These are phyloP conservation scores for Oostethus manadensis DNA, from an alignment of 2,113 vertebrate species.

Conservation along the genomic window DNA sequence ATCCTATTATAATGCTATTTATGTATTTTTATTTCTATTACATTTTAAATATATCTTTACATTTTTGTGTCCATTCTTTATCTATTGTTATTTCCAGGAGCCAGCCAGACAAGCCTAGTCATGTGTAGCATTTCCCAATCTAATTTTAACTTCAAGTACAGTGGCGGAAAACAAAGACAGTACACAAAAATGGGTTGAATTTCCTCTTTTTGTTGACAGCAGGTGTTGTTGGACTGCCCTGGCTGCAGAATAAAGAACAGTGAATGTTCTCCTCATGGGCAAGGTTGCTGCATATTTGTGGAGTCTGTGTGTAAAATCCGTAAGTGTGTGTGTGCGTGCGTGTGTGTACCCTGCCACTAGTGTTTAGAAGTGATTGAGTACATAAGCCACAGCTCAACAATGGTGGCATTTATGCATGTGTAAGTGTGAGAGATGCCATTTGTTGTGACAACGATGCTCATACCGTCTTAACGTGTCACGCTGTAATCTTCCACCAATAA, in stretches of 20 bases:
- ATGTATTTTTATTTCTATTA: too few species aligned
- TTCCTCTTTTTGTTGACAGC: slow-evolving; percentile 45
- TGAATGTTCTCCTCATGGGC: slow-evolving; percentile 24
- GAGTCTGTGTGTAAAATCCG: slow-evolving; percentile 8
- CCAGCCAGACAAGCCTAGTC: background rate
- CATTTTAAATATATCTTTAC: slow-evolving; percentile 2
- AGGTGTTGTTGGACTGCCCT: slow-evolving; percentile 37
- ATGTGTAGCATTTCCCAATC: slow-evolving; percentile 15
- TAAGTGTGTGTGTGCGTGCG: slow-evolving; percentile 10
- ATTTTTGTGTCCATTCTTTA: slow-evolving; percentile 4
- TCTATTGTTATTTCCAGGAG: slow-evolving; percentile 2
- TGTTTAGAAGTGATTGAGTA: slow-evolving; percentile 35
- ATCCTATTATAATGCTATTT: too few species aligned
- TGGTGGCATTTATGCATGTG: slow-evolving; percentile 10
- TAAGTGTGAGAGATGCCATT: slow-evolving; percentile 30
- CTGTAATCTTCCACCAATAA: slow-evolving; percentile 32
- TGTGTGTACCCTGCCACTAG: slow-evolving; percentile 34
- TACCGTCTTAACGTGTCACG: slow-evolving; percentile 36
- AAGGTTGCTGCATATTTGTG: slow-evolving; percentile 12
- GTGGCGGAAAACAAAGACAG: slow-evolving; percentile 18
- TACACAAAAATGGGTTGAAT: slow-evolving; percentile 27
- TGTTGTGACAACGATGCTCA: slow-evolving; percentile 43
- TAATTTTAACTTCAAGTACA: slow-evolving; percentile 25
- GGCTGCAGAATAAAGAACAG: slow-evolving; percentile 9
- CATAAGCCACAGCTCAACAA: slow-evolving; percentile 44